Evolutionary conservation across 2,888 invertebrate species (phyloP).

Genomic region (Clanis bilineata): DNA sequence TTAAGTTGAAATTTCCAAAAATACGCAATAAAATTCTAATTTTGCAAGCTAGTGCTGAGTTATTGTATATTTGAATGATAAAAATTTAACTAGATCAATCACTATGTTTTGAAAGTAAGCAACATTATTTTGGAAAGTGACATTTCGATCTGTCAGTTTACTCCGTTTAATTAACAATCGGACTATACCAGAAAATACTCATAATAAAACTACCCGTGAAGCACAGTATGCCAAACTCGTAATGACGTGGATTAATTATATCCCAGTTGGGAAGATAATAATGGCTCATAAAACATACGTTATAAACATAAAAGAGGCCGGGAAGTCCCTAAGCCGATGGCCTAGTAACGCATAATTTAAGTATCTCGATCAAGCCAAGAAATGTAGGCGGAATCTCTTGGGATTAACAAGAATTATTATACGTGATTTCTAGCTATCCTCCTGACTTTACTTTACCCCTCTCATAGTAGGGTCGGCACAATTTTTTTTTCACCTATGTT

Average conservation of each 20-base stretch:
- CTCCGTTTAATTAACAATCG: too few species aligned
- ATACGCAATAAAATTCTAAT: too few species aligned
- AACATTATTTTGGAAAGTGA: too few species aligned
- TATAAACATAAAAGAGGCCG: not conserved
- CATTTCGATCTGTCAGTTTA: too few species aligned
- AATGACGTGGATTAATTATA: not conserved
- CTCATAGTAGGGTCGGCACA: too few species aligned
- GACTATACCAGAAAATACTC: not conserved
- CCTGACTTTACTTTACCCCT: too few species aligned
- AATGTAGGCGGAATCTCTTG: not conserved
- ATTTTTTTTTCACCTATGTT: too few species aligned
- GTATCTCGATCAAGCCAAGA: not conserved
- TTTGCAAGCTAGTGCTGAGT: too few species aligned
- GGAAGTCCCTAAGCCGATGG: not conserved
- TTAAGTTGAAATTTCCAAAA: too few species aligned
- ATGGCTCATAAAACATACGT: conserved; percentile 2
- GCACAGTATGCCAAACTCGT: not conserved
- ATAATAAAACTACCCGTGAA: not conserved
- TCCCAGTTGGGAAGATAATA: conserved; percentile 8
- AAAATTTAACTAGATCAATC: too few species aligned
- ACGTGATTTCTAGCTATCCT: not conserved
- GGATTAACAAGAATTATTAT: not conserved
- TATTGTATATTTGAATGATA: too few species aligned
- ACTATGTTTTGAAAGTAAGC: too few species aligned
- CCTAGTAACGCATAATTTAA: not conserved